phyloP scores from a whole-genome alignment of 1,140 invertebrate species.

The Macrocentrus cingulum region DNA sequence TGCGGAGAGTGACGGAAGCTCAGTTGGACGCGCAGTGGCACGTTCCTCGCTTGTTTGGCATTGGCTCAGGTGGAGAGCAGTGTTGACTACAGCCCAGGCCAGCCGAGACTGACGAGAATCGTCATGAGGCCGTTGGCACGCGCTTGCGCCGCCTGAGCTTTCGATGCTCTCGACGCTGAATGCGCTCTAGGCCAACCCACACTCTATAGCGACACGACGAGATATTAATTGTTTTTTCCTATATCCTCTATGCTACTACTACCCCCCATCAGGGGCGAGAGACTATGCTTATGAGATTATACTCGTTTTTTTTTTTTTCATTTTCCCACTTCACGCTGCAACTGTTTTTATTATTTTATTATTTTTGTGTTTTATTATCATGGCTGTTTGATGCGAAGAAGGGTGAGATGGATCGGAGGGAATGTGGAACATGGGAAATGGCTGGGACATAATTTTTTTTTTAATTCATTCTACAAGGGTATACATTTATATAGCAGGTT shows the following conservation, averaged over 20 bases:
- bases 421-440: neutral
- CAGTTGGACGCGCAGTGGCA: no score
- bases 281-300: neutral
- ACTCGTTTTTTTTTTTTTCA: slow-evolving; percentile 6
- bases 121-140: slow-evolving; percentile 44
- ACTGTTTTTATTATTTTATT: neutral
- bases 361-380: neutral
- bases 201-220: slow-evolving; percentile 28
- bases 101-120: slow-evolving; percentile 51
- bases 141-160: slow-evolving; percentile 41
- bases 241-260: slow-evolving; percentile 13
- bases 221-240: slow-evolving; percentile 38
- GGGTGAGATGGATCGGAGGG: neutral
- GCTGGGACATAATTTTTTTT: no score
- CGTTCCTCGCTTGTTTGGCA: no score
- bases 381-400: no score
- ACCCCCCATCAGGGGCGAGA: slow-evolving; percentile 1
- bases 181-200: neutral
- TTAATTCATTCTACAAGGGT: no score
- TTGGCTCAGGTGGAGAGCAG: slow-evolving; percentile 14
- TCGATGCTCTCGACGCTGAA: slow-evolving; percentile 18
- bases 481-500: no score
- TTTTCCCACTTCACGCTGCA: neutral
- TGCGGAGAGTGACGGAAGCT: neutral
- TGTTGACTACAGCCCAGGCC: slow-evolving; percentile 52